Conservation (phyloP, 1,140 invertebrate species). For the Dysdera silvatica region DNA sequence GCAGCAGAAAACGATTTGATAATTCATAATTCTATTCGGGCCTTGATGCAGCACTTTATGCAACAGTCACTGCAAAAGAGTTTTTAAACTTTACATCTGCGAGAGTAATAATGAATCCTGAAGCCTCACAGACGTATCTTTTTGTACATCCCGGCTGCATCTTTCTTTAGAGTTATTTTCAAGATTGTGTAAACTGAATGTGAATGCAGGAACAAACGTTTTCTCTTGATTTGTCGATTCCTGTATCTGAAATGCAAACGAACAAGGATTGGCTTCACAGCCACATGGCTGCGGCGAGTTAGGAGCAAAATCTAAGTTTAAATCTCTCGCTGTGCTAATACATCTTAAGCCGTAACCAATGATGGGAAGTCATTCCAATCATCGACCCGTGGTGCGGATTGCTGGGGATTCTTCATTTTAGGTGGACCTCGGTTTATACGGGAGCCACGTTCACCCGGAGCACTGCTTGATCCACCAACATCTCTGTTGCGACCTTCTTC, state of each 20-base stretch:
- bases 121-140: too few relatives aligned
- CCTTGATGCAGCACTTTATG: too few relatives aligned
- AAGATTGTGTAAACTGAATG: too few relatives aligned
- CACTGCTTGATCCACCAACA: constrained; percentile 8
- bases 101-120: too few relatives aligned
- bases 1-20: too few relatives aligned
- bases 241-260: constrained; percentile 12
- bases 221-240: too few relatives aligned
- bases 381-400: constrained; percentile 81
- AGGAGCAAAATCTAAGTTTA: constrained; percentile 21
- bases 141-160: too few relatives aligned
- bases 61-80: too few relatives aligned
- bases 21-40: too few relatives aligned
- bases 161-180: too few relatives aligned
- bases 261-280: constrained; percentile 14
- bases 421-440: constrained; percentile 17
- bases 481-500: constrained; percentile 30
- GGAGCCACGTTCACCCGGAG: constrained; percentile 29
- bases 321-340: constrained; percentile 22
- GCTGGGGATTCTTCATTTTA: constrained; percentile 38
- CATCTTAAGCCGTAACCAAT: constrained; percentile 51
- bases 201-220: too few relatives aligned
- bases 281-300: constrained; percentile 9
- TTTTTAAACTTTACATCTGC: too few relatives aligned
- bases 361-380: constrained; percentile 92